Evolutionary conservation across 2,888 invertebrate species (phyloP).

Genomic region (Lepidocyrtinus sp.): DNA sequence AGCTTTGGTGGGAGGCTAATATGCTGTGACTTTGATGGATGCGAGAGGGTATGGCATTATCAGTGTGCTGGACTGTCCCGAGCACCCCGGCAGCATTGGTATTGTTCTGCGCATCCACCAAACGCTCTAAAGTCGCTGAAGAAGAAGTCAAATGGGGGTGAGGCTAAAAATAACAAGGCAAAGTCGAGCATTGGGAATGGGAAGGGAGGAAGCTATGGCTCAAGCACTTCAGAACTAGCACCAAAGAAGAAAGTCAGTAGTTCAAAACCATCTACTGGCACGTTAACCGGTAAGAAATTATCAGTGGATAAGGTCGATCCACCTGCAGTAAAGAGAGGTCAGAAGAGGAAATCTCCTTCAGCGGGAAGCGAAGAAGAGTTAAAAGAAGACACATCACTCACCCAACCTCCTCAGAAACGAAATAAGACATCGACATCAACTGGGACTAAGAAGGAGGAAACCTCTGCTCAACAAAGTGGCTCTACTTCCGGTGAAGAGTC

Average conservation of each 20-base stretch:
- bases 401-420: background rate
- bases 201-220: background rate
- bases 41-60: constrained; percentile 63
- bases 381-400: too few relatives aligned
- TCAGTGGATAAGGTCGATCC: background rate
- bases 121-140: background rate
- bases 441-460: background rate
- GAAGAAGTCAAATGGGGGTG: background rate
- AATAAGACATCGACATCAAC: background rate
- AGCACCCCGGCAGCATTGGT: constrained; percentile 58
- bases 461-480: background rate
- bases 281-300: background rate
- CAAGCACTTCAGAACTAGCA: background rate
- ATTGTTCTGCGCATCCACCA: constrained; percentile 69
- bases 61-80: constrained; percentile 53
- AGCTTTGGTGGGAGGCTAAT: constrained; percentile 61
- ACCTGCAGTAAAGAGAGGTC: background rate
- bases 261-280: background rate
- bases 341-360: background rate
- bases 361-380: background rate
- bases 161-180: background rate
- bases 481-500: too few relatives aligned
- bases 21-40: constrained; percentile 61
- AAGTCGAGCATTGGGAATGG: background rate
- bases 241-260: background rate